A percentile compares a stretch with the other conserved stretches of the same genome.
These are phyloP conservation scores for Branchipolynoe longqiensis DNA, from an alignment of 2,888 invertebrate species.

Conservation along the genomic window DNA sequence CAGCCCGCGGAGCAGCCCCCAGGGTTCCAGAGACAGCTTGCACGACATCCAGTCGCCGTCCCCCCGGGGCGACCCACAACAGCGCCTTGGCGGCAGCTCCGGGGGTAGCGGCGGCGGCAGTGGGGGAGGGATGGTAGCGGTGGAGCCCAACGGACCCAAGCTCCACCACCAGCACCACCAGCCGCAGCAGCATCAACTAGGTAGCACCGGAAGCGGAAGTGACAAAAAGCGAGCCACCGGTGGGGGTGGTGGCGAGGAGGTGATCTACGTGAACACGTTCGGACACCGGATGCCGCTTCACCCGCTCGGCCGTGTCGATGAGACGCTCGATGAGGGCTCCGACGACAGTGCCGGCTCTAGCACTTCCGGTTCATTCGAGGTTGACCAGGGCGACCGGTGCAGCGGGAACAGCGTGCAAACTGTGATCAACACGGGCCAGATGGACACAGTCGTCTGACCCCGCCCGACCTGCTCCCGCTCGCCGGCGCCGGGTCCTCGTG, in stretches of 20 bases:
- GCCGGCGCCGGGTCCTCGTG: no score
- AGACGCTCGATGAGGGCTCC: slow-evolving; percentile 34
- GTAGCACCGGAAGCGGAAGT: background rate
- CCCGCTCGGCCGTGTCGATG: slow-evolving; percentile 25
- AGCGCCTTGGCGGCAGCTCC: background rate
- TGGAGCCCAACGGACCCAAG: background rate
- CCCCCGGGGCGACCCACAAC: background rate
- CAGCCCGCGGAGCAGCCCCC: slow-evolving; percentile 33
- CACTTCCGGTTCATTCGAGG: slow-evolving; percentile 40
- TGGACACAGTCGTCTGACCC: slow-evolving; percentile 48
- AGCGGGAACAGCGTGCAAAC: slow-evolving; percentile 34
- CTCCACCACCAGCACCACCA: background rate
- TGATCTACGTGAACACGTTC: slow-evolving; percentile 42
- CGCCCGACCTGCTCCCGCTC: background rate
- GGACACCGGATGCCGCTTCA: slow-evolving; percentile 17
- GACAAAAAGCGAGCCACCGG: background rate
- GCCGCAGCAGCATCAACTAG: background rate
- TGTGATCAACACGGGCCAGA: slow-evolving; percentile 44
- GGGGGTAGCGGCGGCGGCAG: no score
- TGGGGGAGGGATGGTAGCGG: no score
- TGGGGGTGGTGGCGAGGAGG: background rate
- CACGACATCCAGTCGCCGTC: background rate
- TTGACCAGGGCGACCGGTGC: slow-evolving; percentile 49
- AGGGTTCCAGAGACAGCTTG: slow-evolving; percentile 16
- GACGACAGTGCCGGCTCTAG: slow-evolving; percentile 25